Conservation (phyloP, 2,797 vertebrate genomes). For the Sebastes kiyomatsui region DNA sequence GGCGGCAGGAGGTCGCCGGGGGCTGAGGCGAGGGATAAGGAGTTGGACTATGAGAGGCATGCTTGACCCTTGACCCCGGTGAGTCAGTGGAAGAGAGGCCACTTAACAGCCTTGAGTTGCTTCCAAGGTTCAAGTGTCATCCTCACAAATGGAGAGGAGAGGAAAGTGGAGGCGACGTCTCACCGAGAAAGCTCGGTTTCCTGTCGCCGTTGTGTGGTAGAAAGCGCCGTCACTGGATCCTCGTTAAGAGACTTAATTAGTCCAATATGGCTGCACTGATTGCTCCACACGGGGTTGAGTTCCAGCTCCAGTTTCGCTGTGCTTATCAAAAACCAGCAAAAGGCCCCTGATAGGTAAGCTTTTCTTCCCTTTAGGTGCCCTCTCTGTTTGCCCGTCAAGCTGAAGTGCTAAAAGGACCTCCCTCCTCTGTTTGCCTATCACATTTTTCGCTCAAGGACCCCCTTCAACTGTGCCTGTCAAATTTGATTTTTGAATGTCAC, state of each 20-base stretch:
- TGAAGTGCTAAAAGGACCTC: neutral
- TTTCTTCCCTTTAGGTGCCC: neutral
- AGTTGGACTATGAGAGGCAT: neutral
- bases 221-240: slow-evolving; percentile 32
- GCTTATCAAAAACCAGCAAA: neutral
- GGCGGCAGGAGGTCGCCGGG: neutral
- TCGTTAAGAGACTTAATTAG: slow-evolving; percentile 65
- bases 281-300: slow-evolving; percentile 21
- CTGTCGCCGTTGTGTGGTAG: neutral
- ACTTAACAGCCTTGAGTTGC: neutral
- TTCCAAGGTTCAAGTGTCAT: slow-evolving; percentile 7
- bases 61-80: slow-evolving; percentile 26
- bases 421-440: slow-evolving; percentile 18
- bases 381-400: slow-evolving; percentile 11
- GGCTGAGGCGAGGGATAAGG: neutral
- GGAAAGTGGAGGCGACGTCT: slow-evolving; percentile 16
- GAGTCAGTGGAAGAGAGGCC: neutral
- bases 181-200: neutral
- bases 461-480: slow-evolving; percentile 40
- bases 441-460: slow-evolving; percentile 10
- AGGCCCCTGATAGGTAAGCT: neutral
- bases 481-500: slow-evolving; percentile 48
- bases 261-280: slow-evolving; percentile 62
- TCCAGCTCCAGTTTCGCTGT: neutral
- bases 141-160: neutral